phyloP scores from a whole-genome alignment of 2,113 vertebrate genomes.

The Carassius gibelio region DNA sequence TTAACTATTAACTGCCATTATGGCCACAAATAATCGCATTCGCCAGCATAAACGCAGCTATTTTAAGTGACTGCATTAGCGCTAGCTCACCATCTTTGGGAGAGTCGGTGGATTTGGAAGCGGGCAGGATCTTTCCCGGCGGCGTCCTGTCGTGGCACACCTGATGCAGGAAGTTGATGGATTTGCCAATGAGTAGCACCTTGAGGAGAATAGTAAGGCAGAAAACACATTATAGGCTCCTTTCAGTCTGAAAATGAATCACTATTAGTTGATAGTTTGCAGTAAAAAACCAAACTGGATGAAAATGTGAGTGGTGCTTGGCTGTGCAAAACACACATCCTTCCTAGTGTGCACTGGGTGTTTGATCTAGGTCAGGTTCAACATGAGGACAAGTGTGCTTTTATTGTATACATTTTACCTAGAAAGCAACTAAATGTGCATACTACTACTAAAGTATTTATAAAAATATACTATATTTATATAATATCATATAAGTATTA shows the following conservation, averaged over 20 bases:
- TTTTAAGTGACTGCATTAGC: conserved; percentile 45
- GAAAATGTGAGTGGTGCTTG: background rate
- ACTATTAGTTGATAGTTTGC: background rate
- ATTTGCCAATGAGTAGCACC: conserved; percentile 97
- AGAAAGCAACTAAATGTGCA: too few species aligned
- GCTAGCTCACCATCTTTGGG: conserved; percentile 83
- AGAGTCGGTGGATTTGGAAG: conserved; percentile 83
- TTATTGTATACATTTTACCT: too few species aligned
- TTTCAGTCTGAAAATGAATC: background rate
- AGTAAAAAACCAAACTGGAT: background rate
- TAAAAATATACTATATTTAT: too few species aligned
- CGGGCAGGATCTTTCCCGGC: conserved; percentile 85
- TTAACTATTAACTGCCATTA: conserved; percentile 14
- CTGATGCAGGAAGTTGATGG: conserved; percentile 98
- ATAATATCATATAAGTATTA: too few species aligned
- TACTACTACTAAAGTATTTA: too few species aligned
- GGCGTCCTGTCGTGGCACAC: conserved; percentile 94
- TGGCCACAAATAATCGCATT: background rate
- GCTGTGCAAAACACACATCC: too few species aligned
- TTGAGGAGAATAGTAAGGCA: conserved; percentile 53
- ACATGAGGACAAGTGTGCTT: too few species aligned
- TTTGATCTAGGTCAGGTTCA: too few species aligned
- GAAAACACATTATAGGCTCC: background rate
- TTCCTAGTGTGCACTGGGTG: too few species aligned
- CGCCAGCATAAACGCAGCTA: conserved; percentile 22